These are phyloP conservation scores for Catocala nupta DNA, from an alignment of 2,888 invertebrate genomes.

Conservation along the genomic window DNA sequence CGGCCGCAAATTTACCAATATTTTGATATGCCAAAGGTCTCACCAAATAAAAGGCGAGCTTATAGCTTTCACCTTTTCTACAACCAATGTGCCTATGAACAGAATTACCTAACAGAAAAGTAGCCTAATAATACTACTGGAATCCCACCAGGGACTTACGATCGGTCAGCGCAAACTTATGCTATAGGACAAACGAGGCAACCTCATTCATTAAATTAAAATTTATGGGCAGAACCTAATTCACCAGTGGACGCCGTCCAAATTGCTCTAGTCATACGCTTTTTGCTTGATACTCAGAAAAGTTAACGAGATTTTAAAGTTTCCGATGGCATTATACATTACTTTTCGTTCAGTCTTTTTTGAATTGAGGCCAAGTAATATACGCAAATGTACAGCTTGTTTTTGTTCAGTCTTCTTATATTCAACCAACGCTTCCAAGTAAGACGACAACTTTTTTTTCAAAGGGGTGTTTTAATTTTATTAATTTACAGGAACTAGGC, in stretches of 20 bases:
- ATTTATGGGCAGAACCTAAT: constrained; percentile 36
- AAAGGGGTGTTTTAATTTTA: constrained; percentile 38
- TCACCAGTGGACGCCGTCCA: constrained; percentile 26
- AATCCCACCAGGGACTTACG: too few relatives aligned
- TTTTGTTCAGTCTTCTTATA: constrained; percentile 9
- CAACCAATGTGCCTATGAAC: too few relatives aligned
- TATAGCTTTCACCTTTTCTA: too few relatives aligned
- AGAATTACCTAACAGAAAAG: too few relatives aligned
- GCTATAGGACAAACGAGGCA: too few relatives aligned
- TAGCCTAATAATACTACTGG: too few relatives aligned
- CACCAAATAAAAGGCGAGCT: too few relatives aligned
- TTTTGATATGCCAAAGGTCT: too few relatives aligned
- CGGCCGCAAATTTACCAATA: too few relatives aligned
- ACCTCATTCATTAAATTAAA: constrained; percentile 35
- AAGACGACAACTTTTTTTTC: constrained; percentile 21
- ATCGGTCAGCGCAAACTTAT: too few relatives aligned
- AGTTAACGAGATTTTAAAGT: constrained; percentile 18
- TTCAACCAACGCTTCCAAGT: constrained; percentile 16
- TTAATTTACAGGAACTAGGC: constrained; percentile 27
- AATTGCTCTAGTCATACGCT: constrained; percentile 23
- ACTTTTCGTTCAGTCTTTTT: constrained; percentile 10
- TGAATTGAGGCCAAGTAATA: constrained; percentile 6
- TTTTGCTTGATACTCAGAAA: constrained; percentile 20
- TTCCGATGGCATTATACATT: constrained; percentile 3
- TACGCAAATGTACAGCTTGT: constrained; percentile 7